Percentiles rank a stretch among this genome's conserved stretches.
phyloP scores from a whole-genome alignment of 1,140 invertebrate genomes.

The Heliconius melpomene region DNA sequence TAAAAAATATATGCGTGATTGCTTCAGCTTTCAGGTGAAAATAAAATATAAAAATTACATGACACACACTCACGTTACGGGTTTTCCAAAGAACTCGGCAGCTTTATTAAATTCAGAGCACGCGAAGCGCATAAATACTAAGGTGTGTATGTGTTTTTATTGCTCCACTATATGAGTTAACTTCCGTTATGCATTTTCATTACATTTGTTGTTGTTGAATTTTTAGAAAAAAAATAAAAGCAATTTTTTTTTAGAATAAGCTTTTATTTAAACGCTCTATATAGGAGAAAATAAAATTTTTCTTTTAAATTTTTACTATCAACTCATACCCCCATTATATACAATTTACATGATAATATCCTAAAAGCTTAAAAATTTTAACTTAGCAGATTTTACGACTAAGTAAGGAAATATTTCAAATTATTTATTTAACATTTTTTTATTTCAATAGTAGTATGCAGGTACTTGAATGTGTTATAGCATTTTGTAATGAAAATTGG shows the following conservation, averaged over 20 bases:
- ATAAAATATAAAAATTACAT: not conserved
- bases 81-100: conserved; percentile 3
- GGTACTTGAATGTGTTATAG: not conserved
- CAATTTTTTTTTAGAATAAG: too few relatives aligned
- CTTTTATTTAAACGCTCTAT: too few relatives aligned
- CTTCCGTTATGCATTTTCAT: not conserved
- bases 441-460: not conserved
- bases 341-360: too few relatives aligned
- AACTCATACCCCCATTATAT: too few relatives aligned
- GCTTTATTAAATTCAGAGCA: conserved; percentile 6
- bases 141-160: not conserved
- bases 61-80: not conserved
- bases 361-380: too few relatives aligned
- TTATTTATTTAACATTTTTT: too few relatives aligned
- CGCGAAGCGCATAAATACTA: conserved; percentile 5
- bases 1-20: not conserved
- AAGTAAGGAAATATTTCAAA: too few relatives aligned
- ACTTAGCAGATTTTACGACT: too few relatives aligned
- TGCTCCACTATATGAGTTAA: not conserved
- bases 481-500: not conserved
- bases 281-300: too few relatives aligned
- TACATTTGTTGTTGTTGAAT: too few relatives aligned
- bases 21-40: not conserved
- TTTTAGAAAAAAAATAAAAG: too few relatives aligned
- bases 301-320: too few relatives aligned